These are phyloP conservation scores for Silurus aristotelis DNA, from an alignment of 2,797 vertebrate species.

Conservation along the genomic window DNA sequence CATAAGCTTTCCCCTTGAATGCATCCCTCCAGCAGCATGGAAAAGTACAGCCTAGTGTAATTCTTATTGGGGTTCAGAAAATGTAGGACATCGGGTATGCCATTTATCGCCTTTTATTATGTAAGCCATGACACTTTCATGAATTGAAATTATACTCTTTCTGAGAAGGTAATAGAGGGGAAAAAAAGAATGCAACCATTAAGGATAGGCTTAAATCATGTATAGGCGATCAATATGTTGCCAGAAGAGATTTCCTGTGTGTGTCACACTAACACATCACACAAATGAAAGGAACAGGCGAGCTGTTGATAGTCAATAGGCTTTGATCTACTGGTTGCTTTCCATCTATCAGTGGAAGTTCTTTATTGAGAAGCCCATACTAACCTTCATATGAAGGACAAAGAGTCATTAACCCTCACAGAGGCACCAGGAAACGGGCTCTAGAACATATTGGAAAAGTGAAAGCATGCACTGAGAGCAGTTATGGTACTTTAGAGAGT, in stretches of 20 bases:
- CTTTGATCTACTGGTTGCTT: constrained; percentile 27
- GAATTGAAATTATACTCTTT: not conserved
- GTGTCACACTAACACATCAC: constrained; percentile 22
- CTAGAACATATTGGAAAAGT: not conserved
- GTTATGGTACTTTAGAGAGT: not conserved
- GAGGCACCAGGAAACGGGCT: not conserved
- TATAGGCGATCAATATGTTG: constrained; percentile 42
- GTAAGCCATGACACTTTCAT: not conserved
- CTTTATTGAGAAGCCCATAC: constrained; percentile 44
- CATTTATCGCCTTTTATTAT: no score
- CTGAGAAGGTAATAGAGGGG: not conserved
- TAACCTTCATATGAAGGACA: constrained; percentile 48
- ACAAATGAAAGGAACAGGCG: constrained; percentile 34
- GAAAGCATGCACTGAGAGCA: not conserved
- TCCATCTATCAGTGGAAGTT: constrained; percentile 35
- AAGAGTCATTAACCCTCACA: constrained; percentile 26
- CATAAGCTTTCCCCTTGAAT: not conserved
- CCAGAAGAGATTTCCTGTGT: constrained; percentile 38
- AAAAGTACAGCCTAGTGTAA: no score
- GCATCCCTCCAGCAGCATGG: not conserved
- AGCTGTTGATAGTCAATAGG: constrained; percentile 40
- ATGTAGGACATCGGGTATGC: no score
- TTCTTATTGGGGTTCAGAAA: no score
- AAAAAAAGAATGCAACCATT: not conserved
- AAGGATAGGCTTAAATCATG: constrained; percentile 12